phyloP scores from a whole-genome alignment of 1,140 invertebrate species.

The Caenorhabditis remanei region DNA sequence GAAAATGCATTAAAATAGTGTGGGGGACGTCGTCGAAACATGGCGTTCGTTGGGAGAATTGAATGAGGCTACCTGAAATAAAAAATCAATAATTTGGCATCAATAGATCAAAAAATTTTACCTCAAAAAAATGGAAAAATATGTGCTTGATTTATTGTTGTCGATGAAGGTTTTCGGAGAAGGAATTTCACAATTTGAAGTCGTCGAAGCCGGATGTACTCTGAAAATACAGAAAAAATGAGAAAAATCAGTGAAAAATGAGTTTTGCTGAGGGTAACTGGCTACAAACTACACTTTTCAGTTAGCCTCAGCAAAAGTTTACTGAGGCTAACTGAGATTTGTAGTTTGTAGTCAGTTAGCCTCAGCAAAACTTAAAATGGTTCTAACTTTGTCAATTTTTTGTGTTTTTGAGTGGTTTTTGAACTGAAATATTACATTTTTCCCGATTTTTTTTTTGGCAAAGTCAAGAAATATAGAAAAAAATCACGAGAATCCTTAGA shows the following conservation, averaged over 20 bases:
- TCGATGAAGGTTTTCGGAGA: not conserved
- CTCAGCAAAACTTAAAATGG: not conserved
- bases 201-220: slow-evolving; percentile 38
- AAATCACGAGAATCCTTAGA: no score
- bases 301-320: no score
- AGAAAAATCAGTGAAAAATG: not conserved
- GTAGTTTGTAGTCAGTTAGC: no score
- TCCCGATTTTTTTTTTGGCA: no score
- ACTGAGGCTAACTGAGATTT: no score
- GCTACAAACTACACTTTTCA: no score
- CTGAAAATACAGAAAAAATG: not conserved
- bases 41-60: not conserved
- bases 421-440: no score
- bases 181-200: slow-evolving; percentile 17
- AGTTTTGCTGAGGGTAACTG: not conserved
- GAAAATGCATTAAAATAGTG: not conserved
- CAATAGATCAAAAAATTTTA: no score
- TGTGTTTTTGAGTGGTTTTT: not conserved
- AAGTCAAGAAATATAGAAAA: no score
- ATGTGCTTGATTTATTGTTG: slow-evolving; percentile 14
- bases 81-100: not conserved
- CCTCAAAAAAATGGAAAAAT: slow-evolving; percentile 18
- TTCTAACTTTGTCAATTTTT: not conserved
- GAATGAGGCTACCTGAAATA: not conserved
- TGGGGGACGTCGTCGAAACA: not conserved